phyloP scores from a whole-genome alignment of 92 coral and sea anemone genomes.

The Phenganax marumi region DNA sequence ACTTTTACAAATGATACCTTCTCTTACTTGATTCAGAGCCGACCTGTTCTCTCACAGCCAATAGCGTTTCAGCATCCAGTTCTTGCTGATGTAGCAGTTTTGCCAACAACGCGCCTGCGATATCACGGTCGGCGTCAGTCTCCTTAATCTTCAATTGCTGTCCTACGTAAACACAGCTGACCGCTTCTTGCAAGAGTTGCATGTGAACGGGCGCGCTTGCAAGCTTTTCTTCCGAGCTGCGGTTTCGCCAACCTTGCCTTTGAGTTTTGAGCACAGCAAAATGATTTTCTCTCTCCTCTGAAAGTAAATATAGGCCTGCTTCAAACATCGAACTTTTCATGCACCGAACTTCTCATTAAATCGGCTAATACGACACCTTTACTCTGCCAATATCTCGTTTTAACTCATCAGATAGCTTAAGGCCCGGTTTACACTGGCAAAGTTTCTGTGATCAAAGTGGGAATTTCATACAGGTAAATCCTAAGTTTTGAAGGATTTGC shows the following conservation, averaged over 20 bases:
- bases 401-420: too few relatives aligned
- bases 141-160: constrained; percentile 70
- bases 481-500: too few relatives aligned
- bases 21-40: not conserved
- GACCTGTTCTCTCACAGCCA: constrained; percentile 71
- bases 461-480: too few relatives aligned
- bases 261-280: constrained; percentile 81
- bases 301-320: not conserved
- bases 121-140: constrained; percentile 62
- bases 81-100: constrained; percentile 88
- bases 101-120: constrained; percentile 70
- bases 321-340: too few relatives aligned
- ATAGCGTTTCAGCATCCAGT: constrained; percentile 67
- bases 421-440: too few relatives aligned
- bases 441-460: too few relatives aligned
- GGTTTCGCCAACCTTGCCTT: constrained; percentile 88
- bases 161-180: constrained; percentile 77
- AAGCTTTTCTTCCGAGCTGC: constrained; percentile 69
- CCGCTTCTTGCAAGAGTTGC: constrained; percentile 81
- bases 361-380: too few relatives aligned
- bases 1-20: not conserved
- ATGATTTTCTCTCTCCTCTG: constrained; percentile 93
- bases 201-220: constrained; percentile 72
- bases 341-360: too few relatives aligned
- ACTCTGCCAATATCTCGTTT: too few relatives aligned